A percentile compares a stretch with the other conserved stretches of the same genome.
phyloP scores from a whole-genome alignment of 92 coral and sea anemone species.

The Paramuricea clavata region DNA sequence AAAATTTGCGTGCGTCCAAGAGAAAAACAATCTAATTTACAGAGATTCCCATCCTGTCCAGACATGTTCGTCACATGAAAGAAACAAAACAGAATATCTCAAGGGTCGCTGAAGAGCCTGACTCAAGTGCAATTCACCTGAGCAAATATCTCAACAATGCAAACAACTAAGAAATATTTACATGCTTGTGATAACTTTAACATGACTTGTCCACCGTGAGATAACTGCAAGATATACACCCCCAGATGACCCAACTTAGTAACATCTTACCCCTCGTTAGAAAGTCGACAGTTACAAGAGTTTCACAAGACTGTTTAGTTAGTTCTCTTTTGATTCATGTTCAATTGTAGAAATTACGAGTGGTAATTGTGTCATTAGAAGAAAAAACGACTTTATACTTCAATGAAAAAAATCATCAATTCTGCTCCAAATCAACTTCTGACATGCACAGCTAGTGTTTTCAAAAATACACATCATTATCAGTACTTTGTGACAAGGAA shows the following conservation, averaged over 20 bases:
- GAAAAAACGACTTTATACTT: not conserved
- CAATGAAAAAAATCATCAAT: not conserved
- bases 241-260: not conserved
- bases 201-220: not conserved
- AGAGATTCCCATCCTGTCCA: conserved; percentile 6
- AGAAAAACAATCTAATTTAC: not conserved
- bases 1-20: not conserved
- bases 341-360: not conserved
- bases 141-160: conserved; percentile 21
- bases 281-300: not conserved
- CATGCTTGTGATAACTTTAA: not conserved
- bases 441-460: too few species aligned
- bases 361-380: not conserved
- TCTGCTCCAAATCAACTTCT: not conserved
- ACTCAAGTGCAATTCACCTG: not conserved
- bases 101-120: not conserved
- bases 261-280: too few species aligned
- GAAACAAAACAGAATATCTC: conserved; percentile 13
- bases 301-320: not conserved
- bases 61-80: conserved; percentile 26
- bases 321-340: not conserved
- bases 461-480: too few species aligned
- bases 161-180: not conserved
- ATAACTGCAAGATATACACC: not conserved
- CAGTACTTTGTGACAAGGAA: too few species aligned